Base-by-base conservation (phyloP, 2,113 vertebrate genomes). In the Eclectus roratus region DNA sequence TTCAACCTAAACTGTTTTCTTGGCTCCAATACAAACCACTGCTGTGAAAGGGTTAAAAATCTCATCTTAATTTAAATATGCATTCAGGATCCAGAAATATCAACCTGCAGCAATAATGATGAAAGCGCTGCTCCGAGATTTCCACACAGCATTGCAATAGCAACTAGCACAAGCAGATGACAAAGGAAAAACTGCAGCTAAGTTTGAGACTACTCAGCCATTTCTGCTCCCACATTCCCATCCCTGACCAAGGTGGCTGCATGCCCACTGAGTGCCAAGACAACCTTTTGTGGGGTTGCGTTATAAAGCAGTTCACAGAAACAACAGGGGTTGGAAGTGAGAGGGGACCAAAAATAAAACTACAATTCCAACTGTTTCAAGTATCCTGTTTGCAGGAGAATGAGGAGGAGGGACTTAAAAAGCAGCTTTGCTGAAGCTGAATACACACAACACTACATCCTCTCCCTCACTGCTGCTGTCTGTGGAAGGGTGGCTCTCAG, bases 31-130 rank as follows among this genome's bases (percentile, higher is more conserved):
- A 78, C n/a, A 69, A 91, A 55, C 21, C 20, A 17, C 61, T 85
- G 41, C 58, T 33, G 43, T 28, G 37, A 92, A 93, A 92, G 73
- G 56, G 94, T 96, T 96, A 95, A 92, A 94, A 94, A 35, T 44
- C 18, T 65, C 66, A 76, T 73, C 70, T 81, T 76, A 37, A 95
- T 94, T 94, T 88, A 93, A 94, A 88, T 65, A 90, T 21, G 65
- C 83, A 84, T 85, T 82, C 73, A 49, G 73, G 41, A 89, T 92
- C 73, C 91, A 94, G 91, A 93, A 94, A 93, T 65, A 96, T 29
- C 88, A 95, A 94, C 77, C 88, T 95, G 66, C 88, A 93, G 83
- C 64, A 93, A 56, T 71, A 91, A 88, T 39, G 85, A 96, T 91
- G 89, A 95, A 96, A 96, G 93, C 86, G 68, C 64, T 78, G 70